phyloP scores from a whole-genome alignment of 2,797 vertebrate genomes.

The Sebastes oblongus region DNA sequence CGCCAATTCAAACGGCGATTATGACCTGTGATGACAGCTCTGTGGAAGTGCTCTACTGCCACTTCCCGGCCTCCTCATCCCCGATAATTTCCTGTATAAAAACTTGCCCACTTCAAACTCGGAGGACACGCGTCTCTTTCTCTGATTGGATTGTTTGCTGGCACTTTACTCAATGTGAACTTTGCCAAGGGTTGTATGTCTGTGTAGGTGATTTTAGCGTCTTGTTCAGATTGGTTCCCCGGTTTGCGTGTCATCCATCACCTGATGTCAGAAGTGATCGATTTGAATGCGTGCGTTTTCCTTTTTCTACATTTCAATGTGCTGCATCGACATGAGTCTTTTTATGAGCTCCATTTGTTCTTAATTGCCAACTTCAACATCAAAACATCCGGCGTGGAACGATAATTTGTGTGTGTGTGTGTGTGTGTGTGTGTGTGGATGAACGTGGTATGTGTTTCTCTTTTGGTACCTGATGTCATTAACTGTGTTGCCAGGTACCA shows the following conservation, averaged over 20 bases:
- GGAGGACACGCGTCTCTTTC: conserved; percentile 59
- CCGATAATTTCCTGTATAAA: conserved; percentile 50
- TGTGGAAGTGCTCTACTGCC: conserved; percentile 41
- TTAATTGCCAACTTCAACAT: conserved; percentile 72
- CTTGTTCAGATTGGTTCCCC: conserved; percentile 61
- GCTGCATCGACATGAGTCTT: conserved; percentile 61
- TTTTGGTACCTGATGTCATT: conserved; percentile 73
- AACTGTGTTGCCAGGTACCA: conserved; percentile 72
- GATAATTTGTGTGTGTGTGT: conserved; percentile 40
- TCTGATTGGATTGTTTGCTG: conserved; percentile 76
- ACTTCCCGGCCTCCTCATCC: conserved; percentile 40
- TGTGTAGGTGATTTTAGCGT: conserved; percentile 67
- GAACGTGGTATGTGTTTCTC: conserved; percentile 52
- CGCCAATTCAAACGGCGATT: conserved; percentile 51
- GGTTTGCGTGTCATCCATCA: conserved; percentile 57
- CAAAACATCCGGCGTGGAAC: conserved; percentile 32
- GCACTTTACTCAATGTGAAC: conserved; percentile 81
- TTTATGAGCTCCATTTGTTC: conserved; percentile 69
- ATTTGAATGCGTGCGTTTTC: conserved; percentile 47
- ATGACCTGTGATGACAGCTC: conserved; percentile 60
- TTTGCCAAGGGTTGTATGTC: conserved; percentile 78
- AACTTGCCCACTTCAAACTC: conserved; percentile 40
- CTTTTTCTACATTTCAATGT: conserved; percentile 70
- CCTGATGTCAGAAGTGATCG: conserved; percentile 64
- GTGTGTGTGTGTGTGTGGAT: conserved; percentile 36